Evolutionary conservation across 2,888 invertebrate genomes (phyloP).

Genomic region (Dusona sp.): DNA sequence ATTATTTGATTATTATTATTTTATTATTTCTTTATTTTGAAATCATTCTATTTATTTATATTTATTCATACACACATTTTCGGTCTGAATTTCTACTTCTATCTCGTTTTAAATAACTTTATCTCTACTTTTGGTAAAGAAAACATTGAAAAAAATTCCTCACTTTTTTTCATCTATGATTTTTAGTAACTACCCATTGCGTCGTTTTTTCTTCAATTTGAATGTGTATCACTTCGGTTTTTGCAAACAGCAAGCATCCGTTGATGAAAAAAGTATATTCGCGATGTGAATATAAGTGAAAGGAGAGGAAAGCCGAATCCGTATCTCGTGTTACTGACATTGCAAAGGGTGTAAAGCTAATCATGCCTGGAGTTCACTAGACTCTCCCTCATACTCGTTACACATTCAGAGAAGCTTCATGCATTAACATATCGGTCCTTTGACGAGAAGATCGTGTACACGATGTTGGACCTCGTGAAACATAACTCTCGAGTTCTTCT

Average conservation of each 20-base stretch:
- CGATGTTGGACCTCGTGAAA: conserved; percentile 47
- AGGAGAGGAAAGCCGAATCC: conserved; percentile 16
- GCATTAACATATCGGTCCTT: conserved; percentile 84
- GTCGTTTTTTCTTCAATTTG: background rate
- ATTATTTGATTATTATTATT: no score
- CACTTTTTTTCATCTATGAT: background rate
- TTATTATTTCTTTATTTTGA: background rate
- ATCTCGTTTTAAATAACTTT: background rate
- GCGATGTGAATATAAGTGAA: background rate
- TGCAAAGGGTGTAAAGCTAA: conserved; percentile 75
- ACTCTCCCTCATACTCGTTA: conserved; percentile 76
- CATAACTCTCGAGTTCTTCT: conserved; percentile 27
- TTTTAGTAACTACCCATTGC: background rate
- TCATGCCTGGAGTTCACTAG: conserved; percentile 73
- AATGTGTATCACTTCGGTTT: background rate
- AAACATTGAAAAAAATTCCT: background rate
- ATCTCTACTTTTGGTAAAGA: background rate
- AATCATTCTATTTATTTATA: background rate
- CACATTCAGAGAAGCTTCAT: conserved; percentile 82
- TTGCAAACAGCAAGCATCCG: background rate
- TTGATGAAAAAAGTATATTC: conserved; percentile 26
- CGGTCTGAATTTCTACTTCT: background rate
- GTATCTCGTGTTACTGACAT: conserved; percentile 20
- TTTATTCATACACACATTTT: background rate
- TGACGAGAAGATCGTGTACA: conserved; percentile 75